Evolutionary conservation across 2,113 vertebrate genomes (phyloP), one percentile per base, ranked within the genome.

Genomic region (Rhipidura dahli): DNA sequence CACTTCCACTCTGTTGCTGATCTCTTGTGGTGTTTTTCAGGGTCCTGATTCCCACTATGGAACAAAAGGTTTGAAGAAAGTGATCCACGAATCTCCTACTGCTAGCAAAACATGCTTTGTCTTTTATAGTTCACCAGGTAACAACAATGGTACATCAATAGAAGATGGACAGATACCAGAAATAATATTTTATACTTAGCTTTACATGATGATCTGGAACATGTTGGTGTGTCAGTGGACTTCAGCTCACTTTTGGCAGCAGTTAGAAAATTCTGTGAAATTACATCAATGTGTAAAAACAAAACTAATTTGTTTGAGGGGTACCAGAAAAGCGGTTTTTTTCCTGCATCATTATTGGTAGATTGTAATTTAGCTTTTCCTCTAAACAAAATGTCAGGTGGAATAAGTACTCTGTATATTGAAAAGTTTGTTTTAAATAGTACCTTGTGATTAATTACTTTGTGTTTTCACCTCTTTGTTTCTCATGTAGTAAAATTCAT

Each of bases 101-200:
- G 98, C 99, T 78, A 98, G 98, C 98, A 99, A 99, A 98, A 99
- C 98, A 0, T 99, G 98, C 5, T 99, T 99, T 97, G 97, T 98
- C 76, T 99, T 99, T 94, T 99, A 98, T 87, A 99, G 99, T 78
- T 99, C 99, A 47, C 99, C 99, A 35, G 99, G 99, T 96, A 99
- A 99, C 93, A 99, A 99, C 92, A 99, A 99, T 8, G 99, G 99
- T 68, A 99, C 99, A 18, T 99, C 99, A 8, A 98, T 99, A 98
- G 99, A 99, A 97, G 99, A 99, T 39, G 99, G 99, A 83, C 99
- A 99, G 89, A 99, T 99, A 96, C 99, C 99, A 86, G 99, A 99
- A 97, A 99, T 99, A 84, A 99, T 99, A 96, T 99, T 99, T 98
- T 99, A 99, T 93, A 99, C 97, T 76, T 99, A 98, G 98, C 70